These are phyloP conservation scores for Montipora cactus DNA, from an alignment of 64 coral and sea anemone species.

Conservation along the genomic window DNA sequence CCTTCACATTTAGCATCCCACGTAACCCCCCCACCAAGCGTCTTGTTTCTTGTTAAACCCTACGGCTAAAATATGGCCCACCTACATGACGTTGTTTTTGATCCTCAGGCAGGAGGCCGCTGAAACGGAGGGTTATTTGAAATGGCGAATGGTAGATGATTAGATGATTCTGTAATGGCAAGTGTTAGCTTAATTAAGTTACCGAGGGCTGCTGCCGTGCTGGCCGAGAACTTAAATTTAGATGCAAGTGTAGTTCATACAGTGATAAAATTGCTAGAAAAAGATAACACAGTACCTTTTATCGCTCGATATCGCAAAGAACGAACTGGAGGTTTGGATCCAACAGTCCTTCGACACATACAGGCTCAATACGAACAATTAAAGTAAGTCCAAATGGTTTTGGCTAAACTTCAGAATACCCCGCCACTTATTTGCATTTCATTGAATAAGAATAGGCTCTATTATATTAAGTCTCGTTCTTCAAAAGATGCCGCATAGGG, in stretches of 20 bases:
- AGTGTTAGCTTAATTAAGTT: not conserved
- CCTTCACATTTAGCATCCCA: too few species aligned
- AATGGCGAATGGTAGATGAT: not conserved
- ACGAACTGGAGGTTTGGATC: conserved; percentile 79
- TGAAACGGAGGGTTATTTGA: conserved; percentile 35
- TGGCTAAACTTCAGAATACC: too few species aligned
- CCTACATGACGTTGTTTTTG: too few species aligned
- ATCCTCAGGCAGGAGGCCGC: not conserved
- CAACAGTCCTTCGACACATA: conserved; percentile 71
- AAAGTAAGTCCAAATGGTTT: conserved; percentile 47
- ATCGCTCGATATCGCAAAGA: conserved; percentile 94
- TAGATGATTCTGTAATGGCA: not conserved
- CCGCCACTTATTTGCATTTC: too few species aligned
- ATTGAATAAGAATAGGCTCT: too few species aligned
- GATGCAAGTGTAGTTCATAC: conserved; percentile 4
- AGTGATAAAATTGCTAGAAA: conserved; percentile 72
- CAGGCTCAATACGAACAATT: conserved; percentile 63
- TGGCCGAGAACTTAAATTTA: conserved; percentile 65
- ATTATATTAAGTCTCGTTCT: too few species aligned
- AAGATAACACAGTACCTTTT: conserved; percentile 94
- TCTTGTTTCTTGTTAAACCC: too few species aligned
- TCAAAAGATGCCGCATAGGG: too few species aligned
- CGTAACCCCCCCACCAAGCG: too few species aligned
- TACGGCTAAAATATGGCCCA: too few species aligned
- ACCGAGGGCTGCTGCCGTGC: not conserved